Evolutionary conservation across 2,113 vertebrate genomes (phyloP).

Genomic region (Zeus faber): DNA sequence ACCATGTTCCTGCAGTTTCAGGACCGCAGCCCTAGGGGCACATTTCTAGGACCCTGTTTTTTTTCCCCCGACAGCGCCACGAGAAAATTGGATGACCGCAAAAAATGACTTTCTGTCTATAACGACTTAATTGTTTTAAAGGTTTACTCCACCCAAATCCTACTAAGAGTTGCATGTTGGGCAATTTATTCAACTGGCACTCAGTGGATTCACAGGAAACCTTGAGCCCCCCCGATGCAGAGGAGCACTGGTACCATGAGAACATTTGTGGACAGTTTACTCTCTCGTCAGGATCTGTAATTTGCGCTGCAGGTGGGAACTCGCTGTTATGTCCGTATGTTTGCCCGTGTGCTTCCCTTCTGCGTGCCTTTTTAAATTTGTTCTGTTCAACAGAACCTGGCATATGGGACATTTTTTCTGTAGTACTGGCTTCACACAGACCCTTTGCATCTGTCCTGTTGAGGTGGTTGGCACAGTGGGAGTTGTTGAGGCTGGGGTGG

Average conservation of each 20-base stretch:
- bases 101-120: no score
- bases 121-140: neutral
- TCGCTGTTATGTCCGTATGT: neutral
- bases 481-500: neutral
- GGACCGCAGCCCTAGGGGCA: neutral
- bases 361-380: neutral
- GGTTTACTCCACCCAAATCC: neutral
- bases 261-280: neutral
- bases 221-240: no score
- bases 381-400: neutral
- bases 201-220: no score
- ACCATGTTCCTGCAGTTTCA: no score
- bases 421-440: slow-evolving; percentile 1
- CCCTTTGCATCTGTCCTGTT: slow-evolving; percentile 7
- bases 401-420: slow-evolving; percentile 17
- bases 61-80: neutral
- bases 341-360: slow-evolving; percentile 19
- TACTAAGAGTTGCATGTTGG: neutral
- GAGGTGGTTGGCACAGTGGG: neutral
- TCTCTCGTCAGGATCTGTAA: neutral
- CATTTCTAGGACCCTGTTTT: neutral
- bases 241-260: slow-evolving; percentile 2
- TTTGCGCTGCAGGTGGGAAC: neutral
- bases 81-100: no score
- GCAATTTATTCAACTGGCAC: neutral